A percentile compares a stretch with the other conserved stretches of the same genome.
These are phyloP conservation scores for Platycheirus rosarum DNA, from an alignment of 2,888 invertebrate species.

Conservation along the genomic window DNA sequence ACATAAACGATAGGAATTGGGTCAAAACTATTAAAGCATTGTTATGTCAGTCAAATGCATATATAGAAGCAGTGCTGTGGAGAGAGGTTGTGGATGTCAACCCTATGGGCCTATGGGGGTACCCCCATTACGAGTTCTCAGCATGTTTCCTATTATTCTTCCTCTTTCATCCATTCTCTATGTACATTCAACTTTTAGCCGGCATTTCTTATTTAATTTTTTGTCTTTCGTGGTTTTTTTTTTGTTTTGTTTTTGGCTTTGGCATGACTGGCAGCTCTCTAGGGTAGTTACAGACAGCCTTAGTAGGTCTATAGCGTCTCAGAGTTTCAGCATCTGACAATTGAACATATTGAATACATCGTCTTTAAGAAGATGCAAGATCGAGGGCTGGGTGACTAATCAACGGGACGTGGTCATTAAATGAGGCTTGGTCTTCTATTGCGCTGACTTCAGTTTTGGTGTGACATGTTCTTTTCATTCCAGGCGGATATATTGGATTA, in stretches of 20 bases:
- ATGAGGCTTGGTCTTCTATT: not conserved
- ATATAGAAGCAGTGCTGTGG: not conserved
- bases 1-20: conserved; percentile 68
- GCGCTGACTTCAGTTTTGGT: no score
- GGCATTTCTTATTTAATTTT: conserved; percentile 18
- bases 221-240: conserved; percentile 5
- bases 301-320: no score
- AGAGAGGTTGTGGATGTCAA: conserved; percentile 60
- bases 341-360: conserved; percentile 22
- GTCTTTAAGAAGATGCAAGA: conserved; percentile 1
- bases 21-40: conserved; percentile 75
- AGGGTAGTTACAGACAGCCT: conserved; percentile 12
- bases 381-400: not conserved
- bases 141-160: conserved; percentile 36
- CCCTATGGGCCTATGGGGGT: conserved; percentile 52
- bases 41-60: conserved; percentile 71
- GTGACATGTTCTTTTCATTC: no score
- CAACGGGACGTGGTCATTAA: not conserved
- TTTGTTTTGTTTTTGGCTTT: conserved; percentile 4
- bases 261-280: conserved; percentile 27
- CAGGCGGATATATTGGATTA: no score
- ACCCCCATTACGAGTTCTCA: conserved; percentile 40
- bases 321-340: conserved; percentile 19
- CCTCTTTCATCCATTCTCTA: not conserved
- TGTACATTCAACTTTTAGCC: conserved; percentile 51